A percentile compares a stretch with the other conserved stretches of the same genome.
These are phyloP conservation scores for Plebejus melissa DNA, from an alignment of 2,888 invertebrate species.

Conservation along the genomic window DNA sequence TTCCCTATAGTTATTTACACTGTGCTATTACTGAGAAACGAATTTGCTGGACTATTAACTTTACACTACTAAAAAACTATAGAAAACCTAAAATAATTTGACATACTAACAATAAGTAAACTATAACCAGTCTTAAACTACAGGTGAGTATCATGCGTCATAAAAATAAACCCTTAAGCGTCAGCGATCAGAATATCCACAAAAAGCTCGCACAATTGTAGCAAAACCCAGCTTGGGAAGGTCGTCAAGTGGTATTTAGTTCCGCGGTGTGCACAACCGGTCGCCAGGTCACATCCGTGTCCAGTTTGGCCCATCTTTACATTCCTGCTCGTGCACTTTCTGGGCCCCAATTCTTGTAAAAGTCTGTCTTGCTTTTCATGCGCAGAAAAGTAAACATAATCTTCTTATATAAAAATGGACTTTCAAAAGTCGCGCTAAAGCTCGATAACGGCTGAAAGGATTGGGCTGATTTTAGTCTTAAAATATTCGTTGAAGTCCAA, in stretches of 20 bases:
- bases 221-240: constrained; percentile 46
- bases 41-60: no score
- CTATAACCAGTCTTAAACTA: not conserved
- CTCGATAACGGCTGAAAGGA: no score
- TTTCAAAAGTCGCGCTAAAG: no score
- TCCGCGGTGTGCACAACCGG: constrained; percentile 61
- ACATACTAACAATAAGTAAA: not conserved
- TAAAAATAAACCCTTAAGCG: not conserved
- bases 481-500: no score
- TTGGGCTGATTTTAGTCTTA: no score
- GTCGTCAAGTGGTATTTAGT: constrained; percentile 72
- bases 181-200: not conserved
- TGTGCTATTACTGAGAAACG: no score
- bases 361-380: no score
- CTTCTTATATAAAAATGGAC: no score
- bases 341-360: no score
- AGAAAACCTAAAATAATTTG: not conserved
- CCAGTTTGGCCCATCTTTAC: constrained; percentile 1
- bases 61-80: no score
- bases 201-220: constrained; percentile 3
- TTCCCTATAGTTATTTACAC: no score
- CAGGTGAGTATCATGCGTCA: not conserved
- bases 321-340: not conserved
- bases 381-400: no score
- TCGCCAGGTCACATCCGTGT: constrained; percentile 33